phyloP scores from a whole-genome alignment of 2,797 vertebrate species.

The Cynopterus sphinx region DNA sequence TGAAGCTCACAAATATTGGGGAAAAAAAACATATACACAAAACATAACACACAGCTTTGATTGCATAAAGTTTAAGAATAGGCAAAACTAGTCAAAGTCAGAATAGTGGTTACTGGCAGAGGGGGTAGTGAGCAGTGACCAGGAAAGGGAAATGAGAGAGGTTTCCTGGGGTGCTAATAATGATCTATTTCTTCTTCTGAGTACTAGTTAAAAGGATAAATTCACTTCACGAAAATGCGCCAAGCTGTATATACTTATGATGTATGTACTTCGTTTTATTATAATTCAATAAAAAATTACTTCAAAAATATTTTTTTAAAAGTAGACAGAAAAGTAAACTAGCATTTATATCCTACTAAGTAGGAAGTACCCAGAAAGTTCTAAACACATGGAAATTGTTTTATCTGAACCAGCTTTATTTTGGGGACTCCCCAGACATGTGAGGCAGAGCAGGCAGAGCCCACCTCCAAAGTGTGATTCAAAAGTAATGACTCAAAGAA shows the following conservation, averaged over 20 bases:
- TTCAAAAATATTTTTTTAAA: too few species aligned
- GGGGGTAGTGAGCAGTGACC: too few species aligned
- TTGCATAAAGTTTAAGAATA: too few species aligned
- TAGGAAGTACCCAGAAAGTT: not conserved
- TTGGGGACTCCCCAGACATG: not conserved
- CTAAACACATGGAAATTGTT: not conserved
- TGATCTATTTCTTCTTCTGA: too few species aligned
- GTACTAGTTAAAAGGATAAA: too few species aligned
- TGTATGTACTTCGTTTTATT: too few species aligned
- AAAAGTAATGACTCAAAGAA: constrained; percentile 5
- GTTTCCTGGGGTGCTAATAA: too few species aligned
- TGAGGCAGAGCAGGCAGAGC: not conserved
- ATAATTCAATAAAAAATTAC: not conserved
- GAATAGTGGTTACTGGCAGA: too few species aligned
- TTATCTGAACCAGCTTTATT: not conserved
- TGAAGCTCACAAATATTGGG: not conserved
- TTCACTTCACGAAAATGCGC: too few species aligned
- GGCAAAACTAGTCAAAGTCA: too few species aligned
- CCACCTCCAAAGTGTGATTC: not conserved
- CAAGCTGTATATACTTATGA: too few species aligned
- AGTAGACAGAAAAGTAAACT: not conserved
- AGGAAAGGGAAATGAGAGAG: too few species aligned
- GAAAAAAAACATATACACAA: not conserved
- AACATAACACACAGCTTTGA: not conserved
- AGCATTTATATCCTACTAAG: constrained; percentile 19